Evolutionary conservation across 2,888 invertebrate species (phyloP).

Genomic region (Lithosia quadra): DNA sequence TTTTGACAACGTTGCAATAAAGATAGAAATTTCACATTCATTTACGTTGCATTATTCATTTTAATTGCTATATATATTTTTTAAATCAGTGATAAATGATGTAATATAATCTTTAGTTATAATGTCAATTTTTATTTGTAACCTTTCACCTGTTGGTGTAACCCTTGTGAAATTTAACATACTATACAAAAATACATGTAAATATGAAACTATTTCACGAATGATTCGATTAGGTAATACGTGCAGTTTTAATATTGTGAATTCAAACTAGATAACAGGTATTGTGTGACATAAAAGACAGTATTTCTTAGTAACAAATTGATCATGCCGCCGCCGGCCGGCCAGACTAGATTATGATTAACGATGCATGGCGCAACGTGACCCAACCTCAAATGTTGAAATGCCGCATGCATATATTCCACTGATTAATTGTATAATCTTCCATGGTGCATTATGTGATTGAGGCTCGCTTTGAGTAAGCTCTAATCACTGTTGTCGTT

Average conservation of each 20-base stretch:
- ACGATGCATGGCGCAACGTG: background rate
- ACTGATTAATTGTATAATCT: slow-evolving; percentile 4
- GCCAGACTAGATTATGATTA: background rate
- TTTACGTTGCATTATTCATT: slow-evolving; percentile 50
- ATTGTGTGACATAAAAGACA: background rate
- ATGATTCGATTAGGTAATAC: background rate
- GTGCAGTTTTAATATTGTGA: slow-evolving; percentile 5
- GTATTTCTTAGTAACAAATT: background rate
- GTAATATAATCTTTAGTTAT: slow-evolving; percentile 38
- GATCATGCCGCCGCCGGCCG: background rate
- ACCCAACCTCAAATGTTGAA: slow-evolving; percentile 2
- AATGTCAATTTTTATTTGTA: slow-evolving; percentile 23
- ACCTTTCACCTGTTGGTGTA: background rate
- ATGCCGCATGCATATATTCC: background rate
- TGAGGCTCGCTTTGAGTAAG: background rate
- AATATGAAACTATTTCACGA: background rate
- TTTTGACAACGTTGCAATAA: slow-evolving; percentile 45
- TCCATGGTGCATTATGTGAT: background rate
- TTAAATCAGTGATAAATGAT: slow-evolving; percentile 51
- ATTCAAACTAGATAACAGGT: background rate
- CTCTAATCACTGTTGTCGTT: background rate
- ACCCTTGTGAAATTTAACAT: slow-evolving; percentile 3
- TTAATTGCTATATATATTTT: slow-evolving; percentile 51
- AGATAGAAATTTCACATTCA: slow-evolving; percentile 55
- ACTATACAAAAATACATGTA: background rate